Evolutionary conservation across 2,797 vertebrate genomes (phyloP).

Genomic region (Syngnathus acus): DNA sequence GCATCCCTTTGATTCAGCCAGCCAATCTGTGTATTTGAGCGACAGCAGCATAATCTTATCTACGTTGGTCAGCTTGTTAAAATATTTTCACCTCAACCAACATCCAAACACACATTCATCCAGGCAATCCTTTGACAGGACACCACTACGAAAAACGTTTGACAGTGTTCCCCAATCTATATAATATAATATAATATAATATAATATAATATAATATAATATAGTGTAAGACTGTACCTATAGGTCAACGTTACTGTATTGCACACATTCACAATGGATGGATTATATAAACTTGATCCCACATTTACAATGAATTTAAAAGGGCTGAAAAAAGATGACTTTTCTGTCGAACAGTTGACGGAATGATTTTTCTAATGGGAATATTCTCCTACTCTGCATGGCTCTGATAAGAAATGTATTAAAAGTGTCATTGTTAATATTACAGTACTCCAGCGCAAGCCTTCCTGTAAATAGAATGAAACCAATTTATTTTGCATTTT

Average conservation of each 20-base stretch:
- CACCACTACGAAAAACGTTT: no score
- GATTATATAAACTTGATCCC: neutral
- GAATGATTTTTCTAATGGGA: conserved; percentile 6
- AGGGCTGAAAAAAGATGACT: neutral
- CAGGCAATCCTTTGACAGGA: no score
- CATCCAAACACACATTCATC: neutral
- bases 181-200: no score
- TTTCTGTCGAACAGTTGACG: neutral
- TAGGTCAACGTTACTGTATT: neutral
- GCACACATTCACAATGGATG: neutral
- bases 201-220: no score
- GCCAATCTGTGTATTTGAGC: neutral
- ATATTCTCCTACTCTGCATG: neutral
- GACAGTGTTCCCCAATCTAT: no score
- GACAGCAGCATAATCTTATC: neutral
- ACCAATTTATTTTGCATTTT: neutral
- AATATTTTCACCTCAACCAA: neutral
- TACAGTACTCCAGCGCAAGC: neutral
- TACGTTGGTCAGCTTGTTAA: neutral
- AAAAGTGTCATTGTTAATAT: neutral
- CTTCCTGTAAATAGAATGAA: neutral
- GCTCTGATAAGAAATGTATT: conserved; percentile 6
- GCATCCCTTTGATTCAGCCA: neutral
- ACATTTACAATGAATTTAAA: neutral
- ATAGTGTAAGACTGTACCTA: neutral